Percentiles rank a stretch among this genome's conserved stretches.
These are phyloP conservation scores for Engystomops pustulosus DNA, from an alignment of 2,113 vertebrate genomes.

Conservation along the genomic window DNA sequence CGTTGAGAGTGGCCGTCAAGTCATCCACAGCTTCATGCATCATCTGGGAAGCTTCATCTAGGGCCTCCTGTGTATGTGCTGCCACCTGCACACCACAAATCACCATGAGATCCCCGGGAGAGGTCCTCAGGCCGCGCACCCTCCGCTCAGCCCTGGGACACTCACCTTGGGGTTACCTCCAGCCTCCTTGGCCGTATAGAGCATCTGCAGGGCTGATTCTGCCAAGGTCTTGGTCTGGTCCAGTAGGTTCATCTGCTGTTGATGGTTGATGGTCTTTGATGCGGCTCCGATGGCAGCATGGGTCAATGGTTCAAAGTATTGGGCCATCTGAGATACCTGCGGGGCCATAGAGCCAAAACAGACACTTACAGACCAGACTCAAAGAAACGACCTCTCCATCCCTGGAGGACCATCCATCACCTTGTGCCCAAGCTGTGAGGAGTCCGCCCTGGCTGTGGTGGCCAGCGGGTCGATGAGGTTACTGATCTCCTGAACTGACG, in stretches of 20 bases:
- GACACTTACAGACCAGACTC: too few species aligned
- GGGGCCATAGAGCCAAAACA: background rate
- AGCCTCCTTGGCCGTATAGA: constrained; percentile 96
- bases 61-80: constrained; percentile 91
- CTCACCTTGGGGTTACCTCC: constrained; percentile 96
- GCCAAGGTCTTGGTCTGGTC: constrained; percentile 96
- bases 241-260: constrained; percentile 97
- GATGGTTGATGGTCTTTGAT: constrained; percentile 93
- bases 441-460: constrained; percentile 86
- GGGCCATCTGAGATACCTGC: constrained; percentile 96
- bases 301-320: constrained; percentile 95
- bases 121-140: background rate
- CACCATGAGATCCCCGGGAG: background rate
- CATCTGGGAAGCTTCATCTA: constrained; percentile 96
- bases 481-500: constrained; percentile 95
- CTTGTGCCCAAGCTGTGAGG: constrained; percentile 96
- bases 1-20: constrained; percentile 86
- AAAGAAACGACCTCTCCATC: too few species aligned
- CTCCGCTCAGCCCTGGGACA: background rate
- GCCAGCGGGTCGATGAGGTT: constrained; percentile 93
- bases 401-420: constrained; percentile 65
- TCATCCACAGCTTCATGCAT: constrained; percentile 98
- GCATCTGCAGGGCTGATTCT: constrained; percentile 93
- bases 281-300: constrained; percentile 89
- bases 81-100: constrained; percentile 74